Evolutionary conservation across 1,140 invertebrate species (phyloP).

Genomic region (Epicauta chinensis): DNA sequence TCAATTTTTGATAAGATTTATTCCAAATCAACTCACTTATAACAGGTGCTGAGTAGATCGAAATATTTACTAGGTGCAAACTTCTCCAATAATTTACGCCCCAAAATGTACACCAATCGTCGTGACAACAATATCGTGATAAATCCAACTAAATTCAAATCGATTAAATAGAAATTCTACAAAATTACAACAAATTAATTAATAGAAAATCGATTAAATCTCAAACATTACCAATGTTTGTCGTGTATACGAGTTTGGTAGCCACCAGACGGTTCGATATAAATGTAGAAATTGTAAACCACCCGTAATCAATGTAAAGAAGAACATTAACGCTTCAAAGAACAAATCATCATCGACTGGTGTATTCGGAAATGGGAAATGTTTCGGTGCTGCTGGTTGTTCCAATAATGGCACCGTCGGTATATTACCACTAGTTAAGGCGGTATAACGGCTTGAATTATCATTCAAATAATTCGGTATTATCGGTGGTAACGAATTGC

Average conservation of each 20-base stretch:
- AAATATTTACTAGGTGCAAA: conserved; percentile 25
- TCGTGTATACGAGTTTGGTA: conserved; percentile 83
- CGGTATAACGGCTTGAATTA: conserved; percentile 23
- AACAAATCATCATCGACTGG: conserved; percentile 73
- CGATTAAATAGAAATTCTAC: conserved; percentile 94
- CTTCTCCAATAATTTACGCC: conserved; percentile 32
- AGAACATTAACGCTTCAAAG: conserved; percentile 81
- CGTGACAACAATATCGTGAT: conserved; percentile 72
- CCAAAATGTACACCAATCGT: conserved; percentile 60
- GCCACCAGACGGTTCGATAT: conserved; percentile 96
- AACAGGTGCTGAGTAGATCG: conserved; percentile 18
- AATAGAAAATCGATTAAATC: conserved; percentile 3
- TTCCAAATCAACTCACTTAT: conserved; percentile 19
- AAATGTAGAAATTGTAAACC: conserved; percentile 88
- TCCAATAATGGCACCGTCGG: conserved; percentile 32
- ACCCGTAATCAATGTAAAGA: conserved; percentile 67
- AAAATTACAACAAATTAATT: conserved; percentile 40
- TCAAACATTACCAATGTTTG: conserved; percentile 76
- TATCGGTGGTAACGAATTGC: conserved; percentile 19
- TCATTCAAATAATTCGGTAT: conserved; percentile 23
- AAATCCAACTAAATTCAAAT: conserved; percentile 77
- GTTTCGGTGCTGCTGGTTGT: conserved; percentile 55
- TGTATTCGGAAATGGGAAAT: conserved; percentile 79
- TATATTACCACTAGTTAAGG: conserved; percentile 16
- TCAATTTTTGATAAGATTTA: too few relatives aligned